Evolutionary conservation across 2,113 vertebrate species (phyloP), one percentile per base, ranked within the genome.

Genomic region (Lycaon pictus): DNA sequence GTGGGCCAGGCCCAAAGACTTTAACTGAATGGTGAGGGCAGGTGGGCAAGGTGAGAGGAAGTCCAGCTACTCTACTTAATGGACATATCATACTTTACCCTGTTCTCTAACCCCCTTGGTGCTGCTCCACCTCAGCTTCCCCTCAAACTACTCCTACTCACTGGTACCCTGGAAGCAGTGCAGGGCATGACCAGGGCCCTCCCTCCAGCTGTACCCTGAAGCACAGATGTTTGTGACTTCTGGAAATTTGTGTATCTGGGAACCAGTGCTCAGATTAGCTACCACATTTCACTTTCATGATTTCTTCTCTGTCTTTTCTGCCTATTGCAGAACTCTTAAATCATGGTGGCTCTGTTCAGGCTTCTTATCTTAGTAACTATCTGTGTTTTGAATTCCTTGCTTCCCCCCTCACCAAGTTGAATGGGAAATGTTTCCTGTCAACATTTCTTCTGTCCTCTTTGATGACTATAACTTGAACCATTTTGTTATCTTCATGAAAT

Each of bases 381-480:
- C 91, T 84, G 6, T 90, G 84, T 80, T 96, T 88, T 88, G 51
- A 71, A 92, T 97, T 89, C 87, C 55, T 96, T 87, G 32, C 22
- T 93, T 23, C 12, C 4, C 19, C 1, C 3, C 3, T 4, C 1
- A 23, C 85, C 3, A 93, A 43, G 19, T 90, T 96, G 93, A 93
- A 87, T 92, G 35, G 83, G 56, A 80, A 95, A 35, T 80, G 15
- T 55, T 97, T 96, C 90, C 84, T 96, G 90, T 88, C 69, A 90
- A 67, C 62, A 74, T 97, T 95, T 89, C 32, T 92, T 94, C 69
- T 74, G 17, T 90, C 72, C 62, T 89, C 56, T 83, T 56, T 95
- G 35, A 9, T 96, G 69, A 82, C 10, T 90, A 5, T 79, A 90
- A 76, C 43, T 77, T 13, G 23, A 95, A 62, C 51, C n/a, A 35